Percentiles rank a stretch among this genome's conserved stretches.
Evolutionary conservation across 2,113 vertebrate genomes (phyloP).

Genomic region (Amazona vittata): DNA sequence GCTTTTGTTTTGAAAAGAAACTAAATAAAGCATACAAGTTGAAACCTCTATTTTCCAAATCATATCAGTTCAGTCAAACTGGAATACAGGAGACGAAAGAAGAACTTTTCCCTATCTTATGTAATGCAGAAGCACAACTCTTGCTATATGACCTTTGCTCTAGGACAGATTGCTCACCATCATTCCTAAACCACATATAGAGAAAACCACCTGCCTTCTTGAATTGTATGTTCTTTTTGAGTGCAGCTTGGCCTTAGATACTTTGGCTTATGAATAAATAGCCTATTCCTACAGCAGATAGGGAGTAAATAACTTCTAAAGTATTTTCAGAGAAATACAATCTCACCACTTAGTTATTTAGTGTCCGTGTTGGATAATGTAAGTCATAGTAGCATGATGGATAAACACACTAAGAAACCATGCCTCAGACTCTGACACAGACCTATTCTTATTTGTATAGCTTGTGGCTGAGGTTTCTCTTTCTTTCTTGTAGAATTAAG

Average conservation of each 20-base stretch:
- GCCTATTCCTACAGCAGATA: neutral
- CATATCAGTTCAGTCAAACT: neutral
- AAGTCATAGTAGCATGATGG: neutral
- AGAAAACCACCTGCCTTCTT: neutral
- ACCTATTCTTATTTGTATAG: neutral
- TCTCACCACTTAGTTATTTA: neutral
- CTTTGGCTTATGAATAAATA: neutral
- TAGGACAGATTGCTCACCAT: neutral
- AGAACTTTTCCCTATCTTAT: neutral
- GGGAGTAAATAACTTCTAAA: neutral
- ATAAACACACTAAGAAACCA: neutral
- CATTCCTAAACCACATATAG: neutral
- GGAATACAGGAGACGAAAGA: neutral
- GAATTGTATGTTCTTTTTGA: neutral
- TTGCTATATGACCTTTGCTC: neutral
- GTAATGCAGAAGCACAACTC: neutral
- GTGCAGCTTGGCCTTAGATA: neutral
- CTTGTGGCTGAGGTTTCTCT: neutral
- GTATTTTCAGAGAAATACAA: neutral
- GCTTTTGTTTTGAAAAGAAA: neutral
- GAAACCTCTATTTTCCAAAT: neutral
- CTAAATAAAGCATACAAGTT: neutral
- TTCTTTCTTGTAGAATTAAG: neutral
- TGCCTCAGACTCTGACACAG: neutral
- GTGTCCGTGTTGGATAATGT: accelerated